Evolutionary conservation across 2,797 vertebrate genomes (phyloP), one percentile per base, ranked within the genome.

Genomic region (Cuculus canorus): DNA sequence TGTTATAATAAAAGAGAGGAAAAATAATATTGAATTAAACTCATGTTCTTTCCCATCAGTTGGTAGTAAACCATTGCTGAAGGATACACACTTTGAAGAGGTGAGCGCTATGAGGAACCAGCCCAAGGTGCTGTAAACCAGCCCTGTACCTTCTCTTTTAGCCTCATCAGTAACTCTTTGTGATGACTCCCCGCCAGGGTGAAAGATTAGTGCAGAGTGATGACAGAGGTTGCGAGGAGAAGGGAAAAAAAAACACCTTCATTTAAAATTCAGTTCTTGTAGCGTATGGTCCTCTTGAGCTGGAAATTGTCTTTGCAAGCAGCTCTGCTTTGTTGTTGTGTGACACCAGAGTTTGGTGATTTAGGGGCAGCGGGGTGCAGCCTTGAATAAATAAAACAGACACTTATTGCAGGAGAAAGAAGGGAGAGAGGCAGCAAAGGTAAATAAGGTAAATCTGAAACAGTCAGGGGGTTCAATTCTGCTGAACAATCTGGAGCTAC

Each of bases 251-350:
- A 53, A n/a, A 28, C 66, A 22, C 69, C 72, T 76, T 95, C 80
- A 91, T 96, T 97, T 95, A 73, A 94, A 95, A 95, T 93, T 81
- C 95, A 93, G 76, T 95, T 86, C 90, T 35, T 89, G 76, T 94
- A 95, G 87, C 93, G 85, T 82, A 92, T 96, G 96, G 93, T 97
- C 18, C 90, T 93, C 97, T 97, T 89, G 97, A 93, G 93, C 93
- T 93, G 92, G 94, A 95, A 96, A 95, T 45, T 84, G 82, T 85
- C 92, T 93, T 92, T 91, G 88, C 59, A 72, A 94, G 92, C 27
- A 4, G 87, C 78, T 85, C 89, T 57, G 73, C 82, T 90, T 73
- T 82, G 89, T n/a, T 48, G 83, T 54, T 50, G 77, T 4, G 69
- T 2, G 23, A 53, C 86, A 84, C 17, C 0, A 41, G 93, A 54